Conservation (phyloP, 1,140 invertebrate species). For the Drosophila bocqueti region DNA sequence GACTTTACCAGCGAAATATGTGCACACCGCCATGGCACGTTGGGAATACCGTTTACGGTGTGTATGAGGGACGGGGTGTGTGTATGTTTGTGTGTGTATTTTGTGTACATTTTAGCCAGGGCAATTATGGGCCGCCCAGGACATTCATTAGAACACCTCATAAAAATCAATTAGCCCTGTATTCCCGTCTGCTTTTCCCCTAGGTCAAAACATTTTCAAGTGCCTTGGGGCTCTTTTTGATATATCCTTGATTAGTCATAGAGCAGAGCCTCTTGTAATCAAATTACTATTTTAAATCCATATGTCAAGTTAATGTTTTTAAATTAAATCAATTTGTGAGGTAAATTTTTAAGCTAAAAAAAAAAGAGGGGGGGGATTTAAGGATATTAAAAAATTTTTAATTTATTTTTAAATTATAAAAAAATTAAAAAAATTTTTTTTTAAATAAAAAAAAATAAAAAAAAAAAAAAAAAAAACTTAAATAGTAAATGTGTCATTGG, state of each 20-base stretch:
- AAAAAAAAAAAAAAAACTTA: too few relatives aligned
- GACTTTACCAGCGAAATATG: constrained; percentile 73
- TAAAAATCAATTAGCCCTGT: constrained; percentile 63
- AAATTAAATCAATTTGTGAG: background rate
- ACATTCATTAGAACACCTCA: constrained; percentile 75
- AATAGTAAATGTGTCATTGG: background rate
- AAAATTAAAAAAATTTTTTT: too few relatives aligned
- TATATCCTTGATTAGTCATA: constrained; percentile 1
- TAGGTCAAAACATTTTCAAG: constrained; percentile 38
- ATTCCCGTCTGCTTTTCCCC: constrained; percentile 25
- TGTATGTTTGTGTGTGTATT: constrained; percentile 14
- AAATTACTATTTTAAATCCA: background rate
- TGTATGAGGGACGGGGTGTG: background rate
- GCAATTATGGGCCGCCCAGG: constrained; percentile 40
- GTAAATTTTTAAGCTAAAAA: background rate
- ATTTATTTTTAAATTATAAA: too few relatives aligned
- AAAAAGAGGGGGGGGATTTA: too few relatives aligned
- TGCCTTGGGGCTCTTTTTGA: background rate
- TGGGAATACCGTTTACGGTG: constrained; percentile 9
- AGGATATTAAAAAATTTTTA: too few relatives aligned
- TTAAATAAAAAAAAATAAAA: too few relatives aligned
- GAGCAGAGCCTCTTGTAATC: too few relatives aligned
- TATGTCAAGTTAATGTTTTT: background rate
- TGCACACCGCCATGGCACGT: constrained; percentile 22
- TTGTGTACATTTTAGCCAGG: constrained; percentile 30